Evolutionary conservation across 2,113 vertebrate genomes (phyloP).

Genomic region (Tupaia tana): DNA sequence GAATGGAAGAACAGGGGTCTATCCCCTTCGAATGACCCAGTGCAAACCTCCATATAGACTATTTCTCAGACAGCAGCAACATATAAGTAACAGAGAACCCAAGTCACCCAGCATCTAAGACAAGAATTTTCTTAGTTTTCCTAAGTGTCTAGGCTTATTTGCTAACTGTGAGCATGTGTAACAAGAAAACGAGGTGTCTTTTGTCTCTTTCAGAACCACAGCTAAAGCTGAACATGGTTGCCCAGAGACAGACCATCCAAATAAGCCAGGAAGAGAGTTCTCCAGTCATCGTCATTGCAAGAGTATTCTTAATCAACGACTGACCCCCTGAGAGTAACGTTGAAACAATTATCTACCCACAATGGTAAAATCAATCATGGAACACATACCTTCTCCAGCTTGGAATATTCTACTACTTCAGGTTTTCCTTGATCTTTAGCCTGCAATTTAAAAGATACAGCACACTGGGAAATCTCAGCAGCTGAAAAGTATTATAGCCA

Average conservation of each 20-base stretch:
- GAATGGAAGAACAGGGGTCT: background rate
- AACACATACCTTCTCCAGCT: conserved; percentile 95
- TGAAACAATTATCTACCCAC: background rate
- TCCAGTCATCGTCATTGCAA: background rate
- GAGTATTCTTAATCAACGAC: background rate
- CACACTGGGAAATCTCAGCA: background rate
- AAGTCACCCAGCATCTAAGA: background rate
- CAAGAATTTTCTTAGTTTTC: conserved; percentile 7
- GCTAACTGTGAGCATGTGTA: background rate
- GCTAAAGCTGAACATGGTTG: background rate
- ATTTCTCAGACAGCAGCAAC: background rate
- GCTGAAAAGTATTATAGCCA: background rate
- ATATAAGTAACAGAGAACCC: background rate
- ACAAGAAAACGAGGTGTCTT: background rate
- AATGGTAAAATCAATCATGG: conserved; percentile 10
- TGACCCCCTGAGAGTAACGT: background rate
- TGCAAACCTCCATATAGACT: background rate
- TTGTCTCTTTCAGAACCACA: background rate
- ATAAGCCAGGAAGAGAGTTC: background rate
- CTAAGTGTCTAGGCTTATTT: background rate
- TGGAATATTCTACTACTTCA: conserved; percentile 94
- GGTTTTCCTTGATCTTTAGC: conserved; percentile 96
- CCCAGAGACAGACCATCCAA: background rate
- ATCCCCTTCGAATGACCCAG: background rate
- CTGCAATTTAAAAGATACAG: conserved; percentile 87